A percentile compares a stretch with the other conserved stretches of the same genome.
Conservation (phyloP, 2,888 invertebrate genomes). For the Xestia rhomboidea region DNA sequence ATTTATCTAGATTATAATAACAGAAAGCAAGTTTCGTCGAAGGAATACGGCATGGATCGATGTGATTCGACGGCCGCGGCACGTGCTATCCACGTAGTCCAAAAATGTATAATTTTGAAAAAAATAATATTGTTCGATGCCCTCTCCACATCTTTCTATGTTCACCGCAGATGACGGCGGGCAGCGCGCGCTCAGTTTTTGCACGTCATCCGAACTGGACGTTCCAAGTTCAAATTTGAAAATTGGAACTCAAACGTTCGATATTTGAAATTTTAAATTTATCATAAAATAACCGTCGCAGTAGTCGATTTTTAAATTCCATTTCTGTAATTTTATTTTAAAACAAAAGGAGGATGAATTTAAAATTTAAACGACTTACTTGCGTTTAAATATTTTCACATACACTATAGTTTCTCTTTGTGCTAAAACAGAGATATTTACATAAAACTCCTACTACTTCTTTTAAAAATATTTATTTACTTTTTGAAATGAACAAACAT, state of each 20-base stretch:
- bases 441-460: neutral
- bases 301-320: conserved; percentile 61
- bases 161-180: conserved; percentile 86
- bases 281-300: conserved; percentile 80
- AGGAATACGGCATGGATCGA: too few species aligned
- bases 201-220: conserved; percentile 89
- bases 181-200: conserved; percentile 89
- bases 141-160: conserved; percentile 74
- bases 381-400: conserved; percentile 28
- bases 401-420: neutral
- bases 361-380: conserved; percentile 31
- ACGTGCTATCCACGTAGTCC: neutral
- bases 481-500: neutral
- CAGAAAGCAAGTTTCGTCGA: neutral
- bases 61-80: too few species aligned
- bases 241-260: conserved; percentile 88
- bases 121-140: neutral
- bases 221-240: conserved; percentile 91
- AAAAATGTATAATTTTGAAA: neutral
- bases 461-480: neutral
- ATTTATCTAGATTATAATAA: neutral
- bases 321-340: conserved; percentile 39
- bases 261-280: conserved; percentile 88
- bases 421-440: neutral
- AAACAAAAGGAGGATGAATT: conserved; percentile 25